Conservation (phyloP, 2,113 vertebrate genomes). For the Hypomesus transpacificus region DNA sequence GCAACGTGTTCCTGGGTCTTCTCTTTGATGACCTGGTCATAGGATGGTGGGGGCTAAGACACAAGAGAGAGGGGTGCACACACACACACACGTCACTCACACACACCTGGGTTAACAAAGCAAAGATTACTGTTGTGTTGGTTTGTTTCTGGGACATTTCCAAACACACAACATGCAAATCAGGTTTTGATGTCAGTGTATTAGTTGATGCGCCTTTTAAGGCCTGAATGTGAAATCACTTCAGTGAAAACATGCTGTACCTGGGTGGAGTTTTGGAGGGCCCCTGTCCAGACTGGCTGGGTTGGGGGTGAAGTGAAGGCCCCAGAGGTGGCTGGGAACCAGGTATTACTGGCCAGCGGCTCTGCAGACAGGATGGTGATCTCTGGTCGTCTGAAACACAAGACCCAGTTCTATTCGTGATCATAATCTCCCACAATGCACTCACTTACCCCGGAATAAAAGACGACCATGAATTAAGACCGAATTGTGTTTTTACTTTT, state of each 20-base stretch:
- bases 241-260: conserved; percentile 50
- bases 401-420: neutral
- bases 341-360: conserved; percentile 75
- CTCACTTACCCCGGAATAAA: too few relatives aligned
- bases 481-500: too few relatives aligned
- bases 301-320: conserved; percentile 60
- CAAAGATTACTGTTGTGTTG: neutral
- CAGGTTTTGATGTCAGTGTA: too few relatives aligned
- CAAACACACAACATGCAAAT: too few relatives aligned
- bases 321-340: conserved; percentile 74
- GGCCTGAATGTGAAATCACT: too few relatives aligned
- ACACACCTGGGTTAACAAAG: neutral
- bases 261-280: conserved; percentile 73
- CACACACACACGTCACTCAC: conserved; percentile 22
- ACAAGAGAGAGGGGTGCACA: conserved; percentile 36
- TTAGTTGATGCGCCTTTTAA: too few relatives aligned
- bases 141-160: too few relatives aligned
- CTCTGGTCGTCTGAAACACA: conserved; percentile 78
- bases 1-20: conserved; percentile 82
- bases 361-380: conserved; percentile 90
- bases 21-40: conserved; percentile 94
- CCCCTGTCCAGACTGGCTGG: conserved; percentile 74
- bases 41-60: conserved; percentile 86
- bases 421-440: neutral
- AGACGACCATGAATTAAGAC: too few relatives aligned